Percentiles rank a stretch among this genome's conserved stretches.
Conservation (phyloP, 2,888 invertebrate species). For the Epicampocera succincta region DNA sequence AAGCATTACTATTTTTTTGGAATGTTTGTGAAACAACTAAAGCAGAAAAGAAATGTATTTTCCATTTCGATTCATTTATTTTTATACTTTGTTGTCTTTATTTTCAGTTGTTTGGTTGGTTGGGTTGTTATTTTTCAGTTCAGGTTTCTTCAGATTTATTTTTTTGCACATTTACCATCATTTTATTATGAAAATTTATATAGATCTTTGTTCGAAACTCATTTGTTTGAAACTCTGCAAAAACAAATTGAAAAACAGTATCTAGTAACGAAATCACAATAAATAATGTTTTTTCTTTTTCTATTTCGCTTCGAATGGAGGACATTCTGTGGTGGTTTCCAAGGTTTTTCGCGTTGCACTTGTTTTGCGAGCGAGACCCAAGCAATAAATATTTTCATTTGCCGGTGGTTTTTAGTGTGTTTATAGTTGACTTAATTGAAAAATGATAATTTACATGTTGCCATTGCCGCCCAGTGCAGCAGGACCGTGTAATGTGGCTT, state of each 20-base stretch:
- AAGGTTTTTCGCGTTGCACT: constrained; percentile 28
- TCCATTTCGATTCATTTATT: constrained; percentile 49
- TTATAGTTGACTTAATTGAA: constrained; percentile 48
- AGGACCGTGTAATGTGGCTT: background rate
- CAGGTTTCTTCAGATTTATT: constrained; percentile 3
- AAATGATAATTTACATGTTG: constrained; percentile 50
- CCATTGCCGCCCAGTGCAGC: constrained; percentile 2
- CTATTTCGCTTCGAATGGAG: constrained; percentile 17
- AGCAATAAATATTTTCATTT: constrained; percentile 39
- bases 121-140: constrained; percentile 1
- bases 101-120: constrained; percentile 24
- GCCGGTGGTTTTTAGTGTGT: constrained; percentile 42
- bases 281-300: constrained; percentile 17
- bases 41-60: constrained; percentile 32
- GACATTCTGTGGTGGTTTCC: constrained; percentile 47
- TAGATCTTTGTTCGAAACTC: constrained; percentile 55
- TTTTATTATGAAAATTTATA: constrained; percentile 59
- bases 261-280: constrained; percentile 27
- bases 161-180: constrained; percentile 32
- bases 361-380: constrained; percentile 10
- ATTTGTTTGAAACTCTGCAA: constrained; percentile 46
- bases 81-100: constrained; percentile 24
- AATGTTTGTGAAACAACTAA: constrained; percentile 8
- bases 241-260: constrained; percentile 23
- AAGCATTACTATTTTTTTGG: background rate